These are phyloP conservation scores for Tenthredo distinguenda DNA, from an alignment of 2,888 invertebrate genomes.

Conservation along the genomic window DNA sequence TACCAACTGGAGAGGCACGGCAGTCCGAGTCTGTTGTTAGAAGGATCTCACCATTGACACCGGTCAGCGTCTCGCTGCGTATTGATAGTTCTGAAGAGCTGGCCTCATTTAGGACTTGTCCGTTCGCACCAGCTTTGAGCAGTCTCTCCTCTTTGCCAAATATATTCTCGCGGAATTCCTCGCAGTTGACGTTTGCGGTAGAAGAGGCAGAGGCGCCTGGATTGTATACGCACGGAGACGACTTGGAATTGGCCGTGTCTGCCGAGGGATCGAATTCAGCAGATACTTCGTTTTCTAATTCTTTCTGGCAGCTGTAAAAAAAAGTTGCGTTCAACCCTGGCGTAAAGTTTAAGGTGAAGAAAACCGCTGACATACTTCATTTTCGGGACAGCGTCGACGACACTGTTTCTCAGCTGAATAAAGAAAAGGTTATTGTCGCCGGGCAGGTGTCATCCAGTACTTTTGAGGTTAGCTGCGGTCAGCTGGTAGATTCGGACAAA, in stretches of 20 bases:
- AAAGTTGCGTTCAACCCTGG: background rate
- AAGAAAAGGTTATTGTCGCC: conserved; percentile 15
- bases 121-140: background rate
- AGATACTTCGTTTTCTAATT: conserved; percentile 11
- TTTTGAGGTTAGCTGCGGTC: conserved; percentile 36
- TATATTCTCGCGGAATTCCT: conserved; percentile 1
- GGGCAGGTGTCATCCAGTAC: conserved; percentile 1
- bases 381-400: background rate
- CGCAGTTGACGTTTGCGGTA: background rate
- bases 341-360: background rate
- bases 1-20: background rate
- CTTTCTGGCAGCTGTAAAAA: conserved; percentile 32
- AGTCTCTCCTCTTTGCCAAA: background rate
- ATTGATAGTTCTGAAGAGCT: conserved; percentile 22
- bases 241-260: background rate
- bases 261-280: background rate
- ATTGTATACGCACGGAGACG: background rate
- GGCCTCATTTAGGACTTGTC: conserved; percentile 18
- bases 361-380: conserved; percentile 43
- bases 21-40: conserved; percentile 32
- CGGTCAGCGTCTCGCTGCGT: conserved; percentile 16
- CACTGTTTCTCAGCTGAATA: background rate
- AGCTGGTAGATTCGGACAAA: background rate
- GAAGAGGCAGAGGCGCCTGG: background rate
- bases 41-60: background rate